phyloP scores from a whole-genome alignment of 2,113 vertebrate genomes.

The Neopipo cinnamomea region DNA sequence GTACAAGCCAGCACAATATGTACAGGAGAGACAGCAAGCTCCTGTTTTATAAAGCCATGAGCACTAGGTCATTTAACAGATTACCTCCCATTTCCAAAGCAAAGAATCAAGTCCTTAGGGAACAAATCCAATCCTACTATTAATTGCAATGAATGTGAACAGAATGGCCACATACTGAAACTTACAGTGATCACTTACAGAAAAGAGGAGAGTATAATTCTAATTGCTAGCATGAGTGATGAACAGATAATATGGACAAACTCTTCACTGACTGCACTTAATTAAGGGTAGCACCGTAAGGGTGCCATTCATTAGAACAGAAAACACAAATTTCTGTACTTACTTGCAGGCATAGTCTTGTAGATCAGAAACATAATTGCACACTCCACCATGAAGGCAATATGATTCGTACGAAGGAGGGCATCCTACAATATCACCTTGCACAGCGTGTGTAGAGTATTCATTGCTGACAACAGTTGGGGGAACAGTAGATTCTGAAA shows the following conservation, averaged over 20 bases:
- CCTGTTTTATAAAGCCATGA: background rate
- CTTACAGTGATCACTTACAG: background rate
- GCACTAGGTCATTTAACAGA: background rate
- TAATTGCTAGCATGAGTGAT: background rate
- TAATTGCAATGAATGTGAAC: background rate
- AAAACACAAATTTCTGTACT: conserved; percentile 27
- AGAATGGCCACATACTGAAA: background rate
- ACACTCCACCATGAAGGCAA: conserved; percentile 86
- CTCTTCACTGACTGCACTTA: background rate
- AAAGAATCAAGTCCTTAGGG: background rate
- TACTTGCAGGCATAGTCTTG: conserved; percentile 90
- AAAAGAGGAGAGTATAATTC: background rate
- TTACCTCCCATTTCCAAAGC: background rate
- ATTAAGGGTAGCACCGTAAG: background rate
- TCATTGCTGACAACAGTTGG: conserved; percentile 44
- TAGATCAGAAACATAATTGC: conserved; percentile 83
- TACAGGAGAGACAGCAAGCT: background rate
- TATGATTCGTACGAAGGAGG: conserved; percentile 80
- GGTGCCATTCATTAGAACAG: background rate
- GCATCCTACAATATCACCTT: conserved; percentile 67
- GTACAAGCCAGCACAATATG: fast-evolving
- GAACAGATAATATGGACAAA: background rate
- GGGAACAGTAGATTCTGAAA: conserved; percentile 60
- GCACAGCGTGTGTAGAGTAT: conserved; percentile 26
- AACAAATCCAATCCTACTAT: background rate